Evolutionary conservation across 2,888 invertebrate genomes (phyloP).

Genomic region (Drosophila pseudotakahashii): DNA sequence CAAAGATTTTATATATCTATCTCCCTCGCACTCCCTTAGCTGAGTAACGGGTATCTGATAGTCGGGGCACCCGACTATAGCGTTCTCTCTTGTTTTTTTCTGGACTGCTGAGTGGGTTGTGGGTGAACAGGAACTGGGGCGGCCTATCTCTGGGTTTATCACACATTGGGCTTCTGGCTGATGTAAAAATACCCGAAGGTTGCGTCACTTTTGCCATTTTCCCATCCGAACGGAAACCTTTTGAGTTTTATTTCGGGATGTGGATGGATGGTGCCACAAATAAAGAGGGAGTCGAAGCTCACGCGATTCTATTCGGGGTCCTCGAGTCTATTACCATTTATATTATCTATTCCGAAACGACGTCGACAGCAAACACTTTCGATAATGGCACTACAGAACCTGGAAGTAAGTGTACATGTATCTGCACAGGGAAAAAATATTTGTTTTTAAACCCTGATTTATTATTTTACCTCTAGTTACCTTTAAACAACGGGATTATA

Average conservation of each 20-base stretch:
- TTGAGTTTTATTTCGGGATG: constrained; percentile 33
- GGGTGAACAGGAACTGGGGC: background rate
- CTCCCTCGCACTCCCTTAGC: too few relatives aligned
- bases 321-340: constrained; percentile 18
- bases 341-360: constrained; percentile 23
- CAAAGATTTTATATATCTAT: too few relatives aligned
- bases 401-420: constrained; percentile 14
- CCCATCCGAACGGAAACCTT: constrained; percentile 14
- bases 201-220: constrained; percentile 64
- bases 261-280: constrained; percentile 24
- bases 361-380: constrained; percentile 39
- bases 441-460: too few relatives aligned
- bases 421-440: background rate
- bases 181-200: constrained; percentile 65
- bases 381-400: constrained; percentile 25
- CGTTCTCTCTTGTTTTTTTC: too few relatives aligned
- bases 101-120: background rate
- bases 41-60: too few relatives aligned
- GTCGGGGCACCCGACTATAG: too few relatives aligned
- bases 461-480: too few relatives aligned
- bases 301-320: constrained; percentile 29
- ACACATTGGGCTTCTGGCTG: constrained; percentile 22
- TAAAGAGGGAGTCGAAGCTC: constrained; percentile 21
- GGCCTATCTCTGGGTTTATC: constrained; percentile 25
- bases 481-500: too few relatives aligned